phyloP scores from a whole-genome alignment of 1,140 invertebrate species.

The Penaeus vannamei region DNA sequence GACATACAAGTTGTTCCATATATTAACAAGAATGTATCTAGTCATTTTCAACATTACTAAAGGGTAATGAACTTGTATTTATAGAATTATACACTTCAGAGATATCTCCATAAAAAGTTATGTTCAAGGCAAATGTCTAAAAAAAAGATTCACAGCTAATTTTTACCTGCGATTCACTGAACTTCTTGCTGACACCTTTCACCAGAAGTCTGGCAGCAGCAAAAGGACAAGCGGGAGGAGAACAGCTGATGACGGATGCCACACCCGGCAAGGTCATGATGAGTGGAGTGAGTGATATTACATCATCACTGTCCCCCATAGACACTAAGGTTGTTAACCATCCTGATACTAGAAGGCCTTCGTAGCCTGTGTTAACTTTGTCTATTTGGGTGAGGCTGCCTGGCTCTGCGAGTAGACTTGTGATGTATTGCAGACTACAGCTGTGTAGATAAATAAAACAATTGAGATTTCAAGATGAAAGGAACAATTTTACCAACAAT shows the following conservation, averaged over 20 bases:
- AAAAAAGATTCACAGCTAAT: too few relatives aligned
- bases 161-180: constrained; percentile 44
- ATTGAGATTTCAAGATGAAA: background rate
- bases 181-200: constrained; percentile 46
- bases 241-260: constrained; percentile 19
- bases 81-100: too few relatives aligned
- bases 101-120: too few relatives aligned
- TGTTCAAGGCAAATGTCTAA: too few relatives aligned
- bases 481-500: too few relatives aligned
- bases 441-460: constrained; percentile 2
- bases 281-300: constrained; percentile 11
- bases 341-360: constrained; percentile 23
- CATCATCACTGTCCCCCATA: constrained; percentile 51
- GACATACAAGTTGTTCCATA: too few relatives aligned
- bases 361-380: constrained; percentile 26
- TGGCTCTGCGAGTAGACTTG: constrained; percentile 12
- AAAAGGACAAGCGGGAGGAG: constrained; percentile 57
- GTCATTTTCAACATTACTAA: too few relatives aligned
- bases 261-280: constrained; percentile 42
- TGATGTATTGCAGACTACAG: constrained; percentile 34
- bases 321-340: constrained; percentile 39
- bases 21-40: too few relatives aligned
- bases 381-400: background rate
- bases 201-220: constrained; percentile 43
- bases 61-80: too few relatives aligned